Conservation (phyloP, 2,888 invertebrate genomes). For the Apotomis betuletana region DNA sequence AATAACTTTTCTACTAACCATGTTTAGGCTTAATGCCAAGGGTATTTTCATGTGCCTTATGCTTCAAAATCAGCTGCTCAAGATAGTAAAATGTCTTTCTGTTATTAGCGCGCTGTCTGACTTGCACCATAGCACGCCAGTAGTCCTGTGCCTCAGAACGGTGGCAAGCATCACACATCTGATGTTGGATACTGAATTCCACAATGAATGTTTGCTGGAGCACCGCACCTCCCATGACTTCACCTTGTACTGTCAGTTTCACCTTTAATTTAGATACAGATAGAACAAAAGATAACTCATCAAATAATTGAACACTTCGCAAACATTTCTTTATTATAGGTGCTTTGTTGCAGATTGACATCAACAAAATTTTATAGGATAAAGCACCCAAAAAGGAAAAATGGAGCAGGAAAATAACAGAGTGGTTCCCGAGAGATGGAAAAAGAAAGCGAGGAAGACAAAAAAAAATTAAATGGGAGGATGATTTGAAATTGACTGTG, state of each 20-base stretch:
- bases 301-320: no score
- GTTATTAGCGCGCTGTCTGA: conserved; percentile 93
- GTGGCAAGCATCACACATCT: conserved; percentile 99
- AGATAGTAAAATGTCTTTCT: conserved; percentile 99
- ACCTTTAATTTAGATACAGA: conserved; percentile 71
- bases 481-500: no score
- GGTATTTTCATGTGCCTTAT: conserved; percentile 95
- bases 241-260: conserved; percentile 97
- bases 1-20: conserved; percentile 77
- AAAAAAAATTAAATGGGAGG: no score
- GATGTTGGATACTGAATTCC: conserved; percentile 94
- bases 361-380: no score
- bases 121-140: conserved; percentile 97
- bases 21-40: conserved; percentile 93
- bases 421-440: no score
- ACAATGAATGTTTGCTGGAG: conserved; percentile 98
- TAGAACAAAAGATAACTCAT: no score
- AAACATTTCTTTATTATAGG: no score
- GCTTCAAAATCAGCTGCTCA: conserved; percentile 98
- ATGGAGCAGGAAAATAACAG: no score
- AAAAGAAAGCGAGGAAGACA: no score
- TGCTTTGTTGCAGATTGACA: no score
- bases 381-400: no score
- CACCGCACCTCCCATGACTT: conserved; percentile 94
- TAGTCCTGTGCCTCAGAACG: conserved; percentile 98